These are phyloP conservation scores for Oncopodura yosiiana DNA, from an alignment of 1,140 invertebrate species.

Conservation along the genomic window DNA sequence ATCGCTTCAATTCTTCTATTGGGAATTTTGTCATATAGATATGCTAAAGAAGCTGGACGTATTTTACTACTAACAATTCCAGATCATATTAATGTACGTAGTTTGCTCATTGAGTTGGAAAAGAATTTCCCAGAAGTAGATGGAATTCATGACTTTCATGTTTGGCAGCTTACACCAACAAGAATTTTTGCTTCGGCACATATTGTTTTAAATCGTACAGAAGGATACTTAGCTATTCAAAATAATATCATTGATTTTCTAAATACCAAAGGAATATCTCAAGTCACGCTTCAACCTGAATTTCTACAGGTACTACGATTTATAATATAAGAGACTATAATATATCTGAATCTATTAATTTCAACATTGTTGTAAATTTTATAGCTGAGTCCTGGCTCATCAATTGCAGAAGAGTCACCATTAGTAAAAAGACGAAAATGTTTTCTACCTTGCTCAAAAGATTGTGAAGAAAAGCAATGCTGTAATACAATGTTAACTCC, in stretches of 20 bases:
- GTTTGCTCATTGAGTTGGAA: slow-evolving; percentile 44
- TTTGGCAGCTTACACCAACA: slow-evolving; percentile 63
- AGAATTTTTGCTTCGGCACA: slow-evolving; percentile 64
- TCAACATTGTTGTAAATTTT: background rate
- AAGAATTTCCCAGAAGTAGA: slow-evolving; percentile 64
- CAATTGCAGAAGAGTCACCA: slow-evolving; percentile 8
- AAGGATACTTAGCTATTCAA: slow-evolving; percentile 39
- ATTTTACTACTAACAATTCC: slow-evolving; percentile 74
- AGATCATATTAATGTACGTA: slow-evolving; percentile 58
- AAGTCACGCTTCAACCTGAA: slow-evolving; percentile 68
- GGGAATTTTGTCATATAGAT: slow-evolving; percentile 58
- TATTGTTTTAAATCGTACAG: slow-evolving; percentile 57
- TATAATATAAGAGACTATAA: background rate
- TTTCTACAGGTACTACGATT: slow-evolving; percentile 45
- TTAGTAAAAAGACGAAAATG: slow-evolving; percentile 15
- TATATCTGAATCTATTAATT: background rate
- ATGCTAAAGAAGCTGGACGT: slow-evolving; percentile 64
- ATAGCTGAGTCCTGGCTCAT: slow-evolving; percentile 1
- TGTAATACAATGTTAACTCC: slow-evolving; percentile 2
- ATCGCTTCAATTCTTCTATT: slow-evolving; percentile 55
- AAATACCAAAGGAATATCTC: slow-evolving; percentile 58
- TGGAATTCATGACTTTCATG: slow-evolving; percentile 69
- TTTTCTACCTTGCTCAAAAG: slow-evolving; percentile 31
- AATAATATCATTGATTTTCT: slow-evolving; percentile 51
- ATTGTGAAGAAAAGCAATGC: slow-evolving; percentile 28